Base-by-base conservation (phyloP, 1,140 invertebrate genomes). In the Drosophila ironensis region DNA sequence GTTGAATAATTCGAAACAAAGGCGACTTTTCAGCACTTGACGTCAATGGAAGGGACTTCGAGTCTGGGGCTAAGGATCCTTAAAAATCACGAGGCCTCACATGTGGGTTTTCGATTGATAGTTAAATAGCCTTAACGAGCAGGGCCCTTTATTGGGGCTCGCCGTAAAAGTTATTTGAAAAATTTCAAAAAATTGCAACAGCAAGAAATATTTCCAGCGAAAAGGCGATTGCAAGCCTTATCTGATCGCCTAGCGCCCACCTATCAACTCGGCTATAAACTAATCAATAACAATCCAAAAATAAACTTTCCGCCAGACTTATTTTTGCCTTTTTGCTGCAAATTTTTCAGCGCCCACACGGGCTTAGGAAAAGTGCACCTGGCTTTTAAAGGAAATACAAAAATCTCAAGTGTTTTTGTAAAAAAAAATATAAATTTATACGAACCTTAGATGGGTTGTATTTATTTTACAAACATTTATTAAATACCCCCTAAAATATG, bases 241-340 rank as follows among this genome's bases (percentile, higher is more conserved):
- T 38, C 59, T 38, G 54, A 63, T 46, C 19, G 37, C 28, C 40
- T 37, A 63, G 22, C 59, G 30, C 30, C 40, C 40, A 45, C 30
- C 38, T 60, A 60, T 46, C 30, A 28, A 46, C 16, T 5, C 30
- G 24, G 17, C 33, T 25, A 22, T 60, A 47, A 63, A 63, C 61
- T 7, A 38, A 60, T 24, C 22, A 46, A 46, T 37, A 63, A 20
- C 7, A 25, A 46, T 7, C 11, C 3, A 27, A 37, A 60, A 28
- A 17, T 38, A 17, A 38, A 60, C n/a, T 46, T 24, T 59, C 12
- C 28, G 35, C 8, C 14, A 17, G 22, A n/a, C 38, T 37, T 11
- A 61, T 59, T 61, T 59, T 17, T 11, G 4, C 16, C 9, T n/a
- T 17, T 28, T 40, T 22, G 12, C 0, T 30, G 1, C n/a, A 11